Evolutionary conservation across 2,888 invertebrate species (phyloP).

Genomic region (Apomyelois bistriatella): DNA sequence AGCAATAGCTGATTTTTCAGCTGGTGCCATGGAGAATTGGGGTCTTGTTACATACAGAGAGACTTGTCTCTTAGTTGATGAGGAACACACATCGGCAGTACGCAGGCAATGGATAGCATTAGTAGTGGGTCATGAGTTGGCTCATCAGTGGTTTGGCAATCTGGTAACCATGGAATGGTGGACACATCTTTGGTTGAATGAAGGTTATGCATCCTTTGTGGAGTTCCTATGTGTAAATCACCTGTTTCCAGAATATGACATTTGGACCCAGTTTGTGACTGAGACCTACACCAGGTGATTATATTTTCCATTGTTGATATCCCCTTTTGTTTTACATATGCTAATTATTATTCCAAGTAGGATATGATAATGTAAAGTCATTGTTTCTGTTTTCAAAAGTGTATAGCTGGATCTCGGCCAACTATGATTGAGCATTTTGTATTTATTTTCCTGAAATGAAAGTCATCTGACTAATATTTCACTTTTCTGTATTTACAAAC

Average conservation of each 20-base stretch:
- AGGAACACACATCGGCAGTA: slow-evolving; percentile 91
- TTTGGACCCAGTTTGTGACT: slow-evolving; percentile 97
- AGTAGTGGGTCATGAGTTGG: slow-evolving; percentile 95
- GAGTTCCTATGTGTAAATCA: slow-evolving; percentile 96
- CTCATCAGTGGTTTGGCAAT: slow-evolving; percentile 99
- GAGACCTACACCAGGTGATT: slow-evolving; percentile 85
- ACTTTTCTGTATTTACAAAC: not conserved
- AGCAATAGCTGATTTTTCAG: slow-evolving; percentile 96
- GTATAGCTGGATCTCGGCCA: slow-evolving; percentile 9
- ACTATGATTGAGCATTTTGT: not conserved
- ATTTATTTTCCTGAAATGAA: not conserved
- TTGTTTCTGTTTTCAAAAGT: not conserved
- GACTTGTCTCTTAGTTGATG: slow-evolving; percentile 93
- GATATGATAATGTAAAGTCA: not conserved
- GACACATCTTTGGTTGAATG: slow-evolving; percentile 98
- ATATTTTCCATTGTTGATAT: not conserved
- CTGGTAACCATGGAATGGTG: slow-evolving; percentile 99
- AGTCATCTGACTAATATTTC: not conserved
- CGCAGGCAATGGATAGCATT: slow-evolving; percentile 92
- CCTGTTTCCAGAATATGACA: slow-evolving; percentile 96
- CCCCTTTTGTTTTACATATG: not conserved
- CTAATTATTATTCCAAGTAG: not conserved
- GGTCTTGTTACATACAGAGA: slow-evolving; percentile 96
- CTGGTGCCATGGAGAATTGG: slow-evolving; percentile 99
- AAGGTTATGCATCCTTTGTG: slow-evolving; percentile 97